These are phyloP conservation scores for Caenorhabditis becei DNA, from an alignment of 2,888 invertebrate species.

Conservation along the genomic window DNA sequence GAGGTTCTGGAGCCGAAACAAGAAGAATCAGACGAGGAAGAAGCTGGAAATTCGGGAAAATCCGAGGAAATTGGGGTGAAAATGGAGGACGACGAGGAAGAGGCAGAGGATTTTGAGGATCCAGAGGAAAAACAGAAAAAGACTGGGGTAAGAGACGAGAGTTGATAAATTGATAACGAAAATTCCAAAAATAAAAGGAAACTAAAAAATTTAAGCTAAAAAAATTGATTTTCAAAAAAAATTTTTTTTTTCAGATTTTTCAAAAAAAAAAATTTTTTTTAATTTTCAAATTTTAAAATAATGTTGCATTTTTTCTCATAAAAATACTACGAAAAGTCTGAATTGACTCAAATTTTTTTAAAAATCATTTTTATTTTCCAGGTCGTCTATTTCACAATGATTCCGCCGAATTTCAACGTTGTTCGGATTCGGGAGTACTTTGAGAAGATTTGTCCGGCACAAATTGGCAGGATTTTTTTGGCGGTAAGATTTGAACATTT, in stretches of 20 bases:
- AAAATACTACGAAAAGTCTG: neutral
- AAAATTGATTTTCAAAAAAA: no score
- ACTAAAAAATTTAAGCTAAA: no score
- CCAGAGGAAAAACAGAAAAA: slow-evolving; percentile 63
- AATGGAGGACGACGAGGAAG: slow-evolving; percentile 17
- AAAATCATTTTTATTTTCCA: slow-evolving; percentile 19
- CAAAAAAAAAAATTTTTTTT: no score
- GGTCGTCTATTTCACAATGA: slow-evolving; percentile 77
- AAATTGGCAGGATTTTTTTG: slow-evolving; percentile 76
- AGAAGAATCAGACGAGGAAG: slow-evolving; percentile 12
- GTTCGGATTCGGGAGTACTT: slow-evolving; percentile 71
- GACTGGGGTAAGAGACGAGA: slow-evolving; percentile 62
- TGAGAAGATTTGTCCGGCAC: slow-evolving; percentile 71
- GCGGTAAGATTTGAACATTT: slow-evolving; percentile 57
- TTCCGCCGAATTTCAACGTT: slow-evolving; percentile 78
- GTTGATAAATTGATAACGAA: no score
- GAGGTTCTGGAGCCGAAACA: slow-evolving; percentile 23
- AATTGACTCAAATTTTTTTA: neutral
- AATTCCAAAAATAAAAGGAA: no score
- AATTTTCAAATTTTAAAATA: slow-evolving; percentile 9
- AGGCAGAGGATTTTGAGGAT: slow-evolving; percentile 36
- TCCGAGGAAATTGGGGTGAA: slow-evolving; percentile 24
- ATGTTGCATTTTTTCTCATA: neutral
- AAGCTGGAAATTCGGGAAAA: slow-evolving; percentile 15
- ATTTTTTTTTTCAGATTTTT: no score